Evolutionary conservation across 2,888 invertebrate genomes (phyloP).

Genomic region (Ophonus ardosiacus): DNA sequence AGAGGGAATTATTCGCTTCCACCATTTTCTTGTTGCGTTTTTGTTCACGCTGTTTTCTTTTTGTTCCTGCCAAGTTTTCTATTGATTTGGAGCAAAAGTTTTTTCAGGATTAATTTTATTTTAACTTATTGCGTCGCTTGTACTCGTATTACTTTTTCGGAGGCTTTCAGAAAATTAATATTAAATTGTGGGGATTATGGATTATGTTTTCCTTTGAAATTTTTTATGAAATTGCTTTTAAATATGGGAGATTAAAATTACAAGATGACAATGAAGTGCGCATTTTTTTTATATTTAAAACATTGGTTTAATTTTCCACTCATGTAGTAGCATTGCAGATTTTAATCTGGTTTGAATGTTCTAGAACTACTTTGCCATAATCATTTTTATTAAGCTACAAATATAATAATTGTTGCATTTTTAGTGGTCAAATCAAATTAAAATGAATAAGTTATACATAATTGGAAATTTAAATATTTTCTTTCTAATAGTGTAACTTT

Average conservation of each 20-base stretch:
- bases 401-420: no score
- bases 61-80: conserved; percentile 21
- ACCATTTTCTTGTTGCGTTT: conserved; percentile 20
- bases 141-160: conserved; percentile 1
- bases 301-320: no score
- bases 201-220: neutral
- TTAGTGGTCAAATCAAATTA: no score
- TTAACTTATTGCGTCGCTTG: conserved; percentile 36
- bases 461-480: no score
- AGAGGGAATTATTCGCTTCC: conserved; percentile 47
- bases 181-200: neutral
- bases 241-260: neutral
- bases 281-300: no score
- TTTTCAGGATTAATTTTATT: conserved; percentile 36
- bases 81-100: conserved; percentile 23
- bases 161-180: conserved; percentile 9
- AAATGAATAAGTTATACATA: no score
- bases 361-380: no score
- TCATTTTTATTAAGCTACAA: no score
- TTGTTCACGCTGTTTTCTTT: conserved; percentile 16
- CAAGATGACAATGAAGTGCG: neutral
- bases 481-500: no score
- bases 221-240: neutral
- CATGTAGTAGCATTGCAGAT: no score
- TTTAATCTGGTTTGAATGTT: no score